Base-by-base conservation (phyloP, 2,113 vertebrate species). In the Xenus cinereus region DNA sequence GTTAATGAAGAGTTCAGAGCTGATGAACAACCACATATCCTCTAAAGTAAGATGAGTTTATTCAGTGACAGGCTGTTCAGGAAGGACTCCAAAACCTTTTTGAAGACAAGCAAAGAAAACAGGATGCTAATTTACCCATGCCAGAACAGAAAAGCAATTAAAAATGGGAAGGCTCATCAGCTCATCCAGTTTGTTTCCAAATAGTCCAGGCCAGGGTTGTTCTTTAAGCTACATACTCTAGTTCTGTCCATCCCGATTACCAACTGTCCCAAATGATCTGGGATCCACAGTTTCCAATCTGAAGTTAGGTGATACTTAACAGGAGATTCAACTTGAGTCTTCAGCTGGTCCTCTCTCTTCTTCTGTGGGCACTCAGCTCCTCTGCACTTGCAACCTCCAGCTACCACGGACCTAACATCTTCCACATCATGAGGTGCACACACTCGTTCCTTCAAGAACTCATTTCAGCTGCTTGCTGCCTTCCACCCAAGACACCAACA, bases 351-450 rank as follows among this genome's bases (percentile, higher is more conserved):
- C 60, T 50, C 39, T n/a, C 39, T 56, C 48, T n/a, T 23, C 45
- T 26, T 23, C 41, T 22, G 20, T 1, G 7, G 28, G 28, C 46
- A 12, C 37, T 51, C 24, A 17, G 63, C 75, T 62, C 23, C 68
- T 4, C 62, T 4, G 63, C 43, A 8, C 14, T 10, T 45, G 32
- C 53, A 82, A 68, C 51, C 62, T 59, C 32, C 82, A 74, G 59
- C 50, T 74, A 54, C 83, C 33, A 41, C 1, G 11, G 3, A 7
- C 35, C 19, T 10, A 54, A 19, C 41, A 37, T 0, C 41, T 50
- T 39, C 63, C 73, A 69, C n/a, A 39, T 1, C 14, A 14, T 0
- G 21, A 43, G 18, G 2, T 41, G 72, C 12, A 1, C 2, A 6
- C 1, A n/a, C 37, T 64, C 20, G 21, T 15, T 21, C 68, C 87